phyloP scores from a whole-genome alignment of 2,888 invertebrate species.

The Sisyra nigra region DNA sequence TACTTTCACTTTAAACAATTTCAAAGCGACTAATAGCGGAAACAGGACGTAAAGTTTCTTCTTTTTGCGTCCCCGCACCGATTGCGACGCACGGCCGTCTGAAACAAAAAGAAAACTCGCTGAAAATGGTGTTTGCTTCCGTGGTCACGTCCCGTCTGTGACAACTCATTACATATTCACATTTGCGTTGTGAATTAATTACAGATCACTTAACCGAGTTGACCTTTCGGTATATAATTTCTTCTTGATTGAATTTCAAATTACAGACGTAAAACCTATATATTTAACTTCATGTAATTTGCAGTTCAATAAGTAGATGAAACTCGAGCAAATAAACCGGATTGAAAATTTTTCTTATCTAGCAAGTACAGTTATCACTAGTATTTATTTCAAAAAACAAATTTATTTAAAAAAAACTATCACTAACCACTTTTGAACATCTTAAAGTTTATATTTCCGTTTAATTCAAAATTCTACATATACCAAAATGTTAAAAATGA shows the following conservation, averaged over 20 bases:
- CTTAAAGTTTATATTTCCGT: too few relatives aligned
- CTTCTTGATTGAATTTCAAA: neutral
- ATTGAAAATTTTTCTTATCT: too few relatives aligned
- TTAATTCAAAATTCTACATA: too few relatives aligned
- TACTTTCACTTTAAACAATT: constrained; percentile 37
- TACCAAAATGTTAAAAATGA: too few relatives aligned
- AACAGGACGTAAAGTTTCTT: constrained; percentile 31
- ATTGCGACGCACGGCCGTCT: neutral
- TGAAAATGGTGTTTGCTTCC: neutral
- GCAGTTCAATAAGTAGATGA: too few relatives aligned
- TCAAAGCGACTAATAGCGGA: constrained; percentile 34
- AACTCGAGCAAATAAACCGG: too few relatives aligned
- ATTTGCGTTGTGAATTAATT: neutral
- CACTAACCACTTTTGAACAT: too few relatives aligned
- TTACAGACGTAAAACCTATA: neutral
- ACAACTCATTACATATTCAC: neutral
- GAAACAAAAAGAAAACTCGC: neutral
- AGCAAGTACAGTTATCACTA: too few relatives aligned
- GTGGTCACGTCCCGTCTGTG: neutral
- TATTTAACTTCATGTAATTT: neutral
- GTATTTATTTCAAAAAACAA: too few relatives aligned
- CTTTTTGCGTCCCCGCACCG: constrained; percentile 24
- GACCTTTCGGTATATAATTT: too few relatives aligned
- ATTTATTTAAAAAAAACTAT: too few relatives aligned
- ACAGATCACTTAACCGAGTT: too few relatives aligned